Conservation (phyloP, 1,140 invertebrate species). For the Gryon sp. region DNA sequence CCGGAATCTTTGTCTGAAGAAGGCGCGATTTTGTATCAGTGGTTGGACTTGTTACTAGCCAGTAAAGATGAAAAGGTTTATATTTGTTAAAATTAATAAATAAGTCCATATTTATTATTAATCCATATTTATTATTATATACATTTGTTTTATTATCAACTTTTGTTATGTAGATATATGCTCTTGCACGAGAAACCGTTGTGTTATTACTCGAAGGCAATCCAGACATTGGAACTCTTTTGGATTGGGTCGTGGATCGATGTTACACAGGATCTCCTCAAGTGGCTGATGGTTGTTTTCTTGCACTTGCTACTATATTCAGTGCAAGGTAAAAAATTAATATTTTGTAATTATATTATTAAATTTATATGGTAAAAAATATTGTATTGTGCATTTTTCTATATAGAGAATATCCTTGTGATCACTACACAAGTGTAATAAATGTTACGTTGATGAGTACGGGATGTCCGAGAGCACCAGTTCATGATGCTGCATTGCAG, state of each 20-base stretch:
- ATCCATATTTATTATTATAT: neutral
- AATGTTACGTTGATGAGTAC: slow-evolving; percentile 98
- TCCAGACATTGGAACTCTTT: slow-evolving; percentile 93
- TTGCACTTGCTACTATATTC: slow-evolving; percentile 96
- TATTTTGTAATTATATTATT: neutral
- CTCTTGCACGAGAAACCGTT: slow-evolving; percentile 94
- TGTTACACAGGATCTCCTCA: slow-evolving; percentile 95
- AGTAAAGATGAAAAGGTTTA: slow-evolving; percentile 92
- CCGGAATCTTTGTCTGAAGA: slow-evolving; percentile 90
- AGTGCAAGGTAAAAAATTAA: slow-evolving; percentile 87
- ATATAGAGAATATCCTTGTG: slow-evolving; percentile 97
- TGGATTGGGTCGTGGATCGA: slow-evolving; percentile 98
- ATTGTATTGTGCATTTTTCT: slow-evolving; percentile 63
- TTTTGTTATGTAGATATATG: slow-evolving; percentile 91
- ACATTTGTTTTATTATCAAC: slow-evolving; percentile 70
- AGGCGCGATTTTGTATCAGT: slow-evolving; percentile 92
- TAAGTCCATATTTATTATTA: slow-evolving; percentile 2
- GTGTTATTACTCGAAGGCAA: slow-evolving; percentile 97
- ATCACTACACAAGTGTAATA: slow-evolving; percentile 98
- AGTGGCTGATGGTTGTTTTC: slow-evolving; percentile 97
- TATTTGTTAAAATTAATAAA: slow-evolving; percentile 41
- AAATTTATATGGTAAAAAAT: neutral
- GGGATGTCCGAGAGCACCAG: slow-evolving; percentile 93
- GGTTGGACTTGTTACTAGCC: slow-evolving; percentile 94
- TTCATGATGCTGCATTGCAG: slow-evolving; percentile 95